Base-by-base conservation (phyloP, 1,140 invertebrate genomes). In the Drosophila serrata region DNA sequence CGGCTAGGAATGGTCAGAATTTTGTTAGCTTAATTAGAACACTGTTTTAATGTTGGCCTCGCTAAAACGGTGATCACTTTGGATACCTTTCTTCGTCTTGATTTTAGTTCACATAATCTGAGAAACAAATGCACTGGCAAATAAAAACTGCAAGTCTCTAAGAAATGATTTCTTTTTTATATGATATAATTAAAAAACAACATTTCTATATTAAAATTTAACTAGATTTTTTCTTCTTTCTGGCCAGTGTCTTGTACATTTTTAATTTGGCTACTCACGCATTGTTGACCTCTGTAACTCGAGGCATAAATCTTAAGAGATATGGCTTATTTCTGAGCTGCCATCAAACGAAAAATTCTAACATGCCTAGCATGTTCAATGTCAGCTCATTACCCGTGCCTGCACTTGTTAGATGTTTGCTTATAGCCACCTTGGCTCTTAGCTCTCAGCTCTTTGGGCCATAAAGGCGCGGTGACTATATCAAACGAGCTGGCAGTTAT, bases 321-420 rank as follows among this genome's bases (percentile, higher is more conserved):
- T 69, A 69, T 35, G 49, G 65, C 69, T 79, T 78, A 64, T 75
- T 79, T 60, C 61, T 53, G 49, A 49, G 59, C 61, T 75, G 69
- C 56, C 64, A 79, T 70, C 82, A 72, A 45, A 55, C 37, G 27
- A 27, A 42, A 68, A 81, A 85, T 79, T 79, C 82, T 81, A 68
- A 87, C 31, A 69, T 61, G 73, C 58, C 65, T 68, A 29, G 58
- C 65, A 58, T 69, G 76, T 85, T 80, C 64, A 55, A 69, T 67
- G 60, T 55, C 62, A 69, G 79, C 84, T 87, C 82, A 87, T 87
- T 87, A 86, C 67, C 58, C 65, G 68, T 58, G 56, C 51, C 48
- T 48, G 60, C 73, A 64, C 69, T 75, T 75, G 70, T 64, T 49
- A 55, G 63, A 58, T 58, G 48, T 49, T 61, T 46, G 73, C 59